phyloP scores from a whole-genome alignment of 2,113 vertebrate species.

The Malurus melanocephalus region DNA sequence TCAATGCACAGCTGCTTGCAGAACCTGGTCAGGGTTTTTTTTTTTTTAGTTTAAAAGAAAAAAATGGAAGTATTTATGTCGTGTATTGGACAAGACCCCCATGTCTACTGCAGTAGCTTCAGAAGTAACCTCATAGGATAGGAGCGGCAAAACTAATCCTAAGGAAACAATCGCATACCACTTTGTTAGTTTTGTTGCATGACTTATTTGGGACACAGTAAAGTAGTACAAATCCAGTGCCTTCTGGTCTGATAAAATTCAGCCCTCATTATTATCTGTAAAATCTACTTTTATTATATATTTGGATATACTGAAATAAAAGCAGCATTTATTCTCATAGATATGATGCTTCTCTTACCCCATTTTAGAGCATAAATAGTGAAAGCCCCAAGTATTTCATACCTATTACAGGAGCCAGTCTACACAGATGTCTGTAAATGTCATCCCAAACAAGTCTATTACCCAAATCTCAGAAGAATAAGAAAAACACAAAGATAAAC shows the following conservation, averaged over 20 bases:
- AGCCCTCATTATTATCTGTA: not conserved
- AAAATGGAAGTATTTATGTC: not conserved
- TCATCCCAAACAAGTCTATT: not conserved
- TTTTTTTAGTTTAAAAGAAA: not conserved
- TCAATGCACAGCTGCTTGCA: not conserved
- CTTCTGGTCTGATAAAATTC: not conserved
- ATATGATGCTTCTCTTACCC: not conserved
- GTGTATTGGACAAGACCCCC: not conserved
- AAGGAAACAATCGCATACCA: not conserved
- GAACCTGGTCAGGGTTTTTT: not conserved
- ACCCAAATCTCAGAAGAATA: not conserved
- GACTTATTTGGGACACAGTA: not conserved
- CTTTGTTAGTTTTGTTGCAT: not conserved
- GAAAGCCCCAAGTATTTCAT: not conserved
- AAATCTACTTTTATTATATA: not conserved
- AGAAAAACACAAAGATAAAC: not conserved
- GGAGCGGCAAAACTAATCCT: not conserved
- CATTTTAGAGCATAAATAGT: not conserved
- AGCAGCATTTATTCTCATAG: not conserved
- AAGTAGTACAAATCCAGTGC: not conserved
- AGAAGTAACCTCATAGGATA: not conserved
- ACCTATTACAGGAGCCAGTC: not conserved
- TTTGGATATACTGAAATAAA: not conserved
- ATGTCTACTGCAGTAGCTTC: not conserved
- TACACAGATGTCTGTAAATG: not conserved